These are phyloP conservation scores for Elephantulus edwardii DNA, from an alignment of 2,113 vertebrate species.

Conservation along the genomic window DNA sequence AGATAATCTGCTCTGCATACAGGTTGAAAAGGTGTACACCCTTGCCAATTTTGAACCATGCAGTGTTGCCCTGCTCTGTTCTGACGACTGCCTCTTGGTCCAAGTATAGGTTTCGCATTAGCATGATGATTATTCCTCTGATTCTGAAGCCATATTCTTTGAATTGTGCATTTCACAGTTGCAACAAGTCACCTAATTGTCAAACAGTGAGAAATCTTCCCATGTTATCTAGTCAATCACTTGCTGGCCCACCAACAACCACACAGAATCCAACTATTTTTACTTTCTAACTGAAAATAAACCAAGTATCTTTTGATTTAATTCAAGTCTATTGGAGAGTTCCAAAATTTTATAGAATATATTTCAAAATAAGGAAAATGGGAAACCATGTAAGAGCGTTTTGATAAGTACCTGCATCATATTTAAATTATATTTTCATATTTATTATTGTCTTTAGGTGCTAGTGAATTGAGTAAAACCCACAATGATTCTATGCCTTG, in stretches of 20 bases:
- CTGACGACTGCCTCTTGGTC: no score
- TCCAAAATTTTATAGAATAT: slow-evolving; percentile 25
- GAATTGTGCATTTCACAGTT: no score
- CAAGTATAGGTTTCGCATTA: no score
- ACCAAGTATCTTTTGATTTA: background rate
- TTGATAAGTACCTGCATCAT: background rate
- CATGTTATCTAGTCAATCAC: background rate
- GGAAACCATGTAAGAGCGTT: background rate
- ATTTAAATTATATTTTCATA: background rate
- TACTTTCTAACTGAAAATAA: background rate
- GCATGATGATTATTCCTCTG: no score
- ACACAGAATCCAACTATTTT: background rate
- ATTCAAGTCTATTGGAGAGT: background rate
- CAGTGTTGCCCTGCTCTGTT: no score
- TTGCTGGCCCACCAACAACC: background rate
- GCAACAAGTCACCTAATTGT: background rate
- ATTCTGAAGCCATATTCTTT: no score
- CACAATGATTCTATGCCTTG: no score
- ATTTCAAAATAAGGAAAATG: slow-evolving; percentile 40
- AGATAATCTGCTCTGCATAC: no score
- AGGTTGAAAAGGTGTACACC: no score
- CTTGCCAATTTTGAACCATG: no score
- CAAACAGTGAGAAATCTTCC: background rate
- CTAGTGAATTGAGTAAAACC: no score
- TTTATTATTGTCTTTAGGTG: no score